Base-by-base conservation (phyloP, 2,888 invertebrate species). In the Anodontia alba region DNA sequence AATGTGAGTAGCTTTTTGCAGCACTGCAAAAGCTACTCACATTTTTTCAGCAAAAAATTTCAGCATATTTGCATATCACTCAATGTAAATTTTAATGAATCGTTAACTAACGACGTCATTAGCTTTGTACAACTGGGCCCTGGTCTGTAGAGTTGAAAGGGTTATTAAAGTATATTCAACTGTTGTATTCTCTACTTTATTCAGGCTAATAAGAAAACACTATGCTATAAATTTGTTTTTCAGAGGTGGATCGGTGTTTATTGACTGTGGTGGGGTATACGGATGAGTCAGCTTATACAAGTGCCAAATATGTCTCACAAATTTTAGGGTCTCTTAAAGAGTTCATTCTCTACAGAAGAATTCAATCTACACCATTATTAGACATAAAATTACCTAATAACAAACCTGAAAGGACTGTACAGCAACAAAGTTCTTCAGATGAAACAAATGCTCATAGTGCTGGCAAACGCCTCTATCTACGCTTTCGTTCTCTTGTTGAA, bases 181-280 rank as follows among this genome's bases (percentile, higher is more conserved):
- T n/a, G n/a, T n/a, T n/a, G n/a, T n/a, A n/a, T n/a, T n/a, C n/a
- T n/a, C n/a, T n/a, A n/a, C n/a, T n/a, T n/a, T n/a, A n/a, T n/a
- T n/a, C n/a, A n/a, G n/a, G n/a, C n/a, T n/a, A n/a, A n/a, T n/a
- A n/a, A n/a, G n/a, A n/a, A n/a, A n/a, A n/a, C n/a, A n/a, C n/a
- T n/a, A n/a, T n/a, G n/a, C n/a, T n/a, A n/a, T n/a, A n/a, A n/a
- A n/a, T n/a, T n/a, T n/a, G n/a, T n/a, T n/a, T 81, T 88, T 17
- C 82, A 93, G 93, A 92, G 57, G 81, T 91, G 23, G 92, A 92
- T n/a, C 87, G 88, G 49, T 89, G 91, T 77, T 81, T 92, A 78
- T 78, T 93, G 46, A 90, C 92, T 1, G 81, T 93, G 15, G 80
- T 89, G 29, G 82, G 84, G 87, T 80, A 88, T 84, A 66, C 84